These are phyloP conservation scores for Alauda arvensis DNA, from an alignment of 2,797 vertebrate genomes.

Conservation along the genomic window DNA sequence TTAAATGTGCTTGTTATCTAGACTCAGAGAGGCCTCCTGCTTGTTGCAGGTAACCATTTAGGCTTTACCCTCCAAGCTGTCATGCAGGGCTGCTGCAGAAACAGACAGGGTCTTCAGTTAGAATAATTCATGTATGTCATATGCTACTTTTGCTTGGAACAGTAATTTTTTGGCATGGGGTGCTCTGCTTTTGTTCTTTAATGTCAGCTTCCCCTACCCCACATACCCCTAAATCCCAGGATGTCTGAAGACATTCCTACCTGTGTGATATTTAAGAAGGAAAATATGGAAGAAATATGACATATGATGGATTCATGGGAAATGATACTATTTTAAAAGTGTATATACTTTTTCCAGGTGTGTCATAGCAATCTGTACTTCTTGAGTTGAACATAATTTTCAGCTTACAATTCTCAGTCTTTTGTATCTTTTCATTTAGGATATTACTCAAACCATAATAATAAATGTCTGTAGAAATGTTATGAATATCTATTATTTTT, in stretches of 20 bases:
- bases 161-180: neutral
- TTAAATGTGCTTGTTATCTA: neutral
- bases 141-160: neutral
- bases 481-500: neutral
- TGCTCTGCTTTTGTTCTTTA: neutral
- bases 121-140: conserved; percentile 22
- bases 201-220: neutral
- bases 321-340: neutral
- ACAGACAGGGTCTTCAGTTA: neutral
- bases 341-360: neutral
- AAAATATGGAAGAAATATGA: neutral
- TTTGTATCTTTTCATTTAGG: neutral
- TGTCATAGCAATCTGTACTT: neutral
- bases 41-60: neutral
- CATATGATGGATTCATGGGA: accelerated
- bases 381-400: neutral
- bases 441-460: neutral
- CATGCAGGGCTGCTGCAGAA: neutral
- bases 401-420: neutral
- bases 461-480: neutral
- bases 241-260: neutral
- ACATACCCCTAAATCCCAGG: neutral
- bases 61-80: neutral
- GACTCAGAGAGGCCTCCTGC: neutral
- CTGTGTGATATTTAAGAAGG: neutral